Evolutionary conservation across 1,140 invertebrate genomes (phyloP).

Genomic region (Magallana angulata): DNA sequence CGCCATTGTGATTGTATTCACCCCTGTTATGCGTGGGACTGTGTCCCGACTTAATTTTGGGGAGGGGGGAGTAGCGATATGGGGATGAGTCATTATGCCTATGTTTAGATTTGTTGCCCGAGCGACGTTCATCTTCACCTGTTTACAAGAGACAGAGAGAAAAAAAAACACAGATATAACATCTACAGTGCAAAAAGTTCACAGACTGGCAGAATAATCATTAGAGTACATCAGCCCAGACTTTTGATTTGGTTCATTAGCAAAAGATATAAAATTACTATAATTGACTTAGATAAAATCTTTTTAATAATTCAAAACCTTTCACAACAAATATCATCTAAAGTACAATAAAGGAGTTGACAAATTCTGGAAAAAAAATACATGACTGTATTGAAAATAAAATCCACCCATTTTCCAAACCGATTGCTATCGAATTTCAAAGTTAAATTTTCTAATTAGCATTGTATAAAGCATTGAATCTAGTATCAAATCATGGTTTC

Average conservation of each 20-base stretch:
- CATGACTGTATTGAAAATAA: too few species aligned
- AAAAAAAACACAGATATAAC: slow-evolving; percentile 37
- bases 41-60: slow-evolving; percentile 53
- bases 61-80: slow-evolving; percentile 59
- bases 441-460: too few species aligned
- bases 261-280: too few species aligned
- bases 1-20: slow-evolving; percentile 50
- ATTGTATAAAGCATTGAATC: too few species aligned
- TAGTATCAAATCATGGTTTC: not conserved
- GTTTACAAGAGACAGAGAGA: slow-evolving; percentile 39
- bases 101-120: slow-evolving; percentile 45
- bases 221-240: not conserved
- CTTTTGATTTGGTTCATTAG: too few species aligned
- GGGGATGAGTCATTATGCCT: slow-evolving; percentile 58
- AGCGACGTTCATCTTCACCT: slow-evolving; percentile 55
- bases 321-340: too few species aligned
- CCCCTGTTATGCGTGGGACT: not conserved
- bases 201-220: slow-evolving; percentile 18
- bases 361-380: too few species aligned
- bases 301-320: too few species aligned
- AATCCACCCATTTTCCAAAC: too few species aligned
- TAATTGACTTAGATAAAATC: too few species aligned
- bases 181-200: slow-evolving; percentile 36
- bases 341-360: too few species aligned
- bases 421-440: too few species aligned